phyloP scores from a whole-genome alignment of 53 echinoderm and acorn worm genomes.

The Temnopleurus reevesii region DNA sequence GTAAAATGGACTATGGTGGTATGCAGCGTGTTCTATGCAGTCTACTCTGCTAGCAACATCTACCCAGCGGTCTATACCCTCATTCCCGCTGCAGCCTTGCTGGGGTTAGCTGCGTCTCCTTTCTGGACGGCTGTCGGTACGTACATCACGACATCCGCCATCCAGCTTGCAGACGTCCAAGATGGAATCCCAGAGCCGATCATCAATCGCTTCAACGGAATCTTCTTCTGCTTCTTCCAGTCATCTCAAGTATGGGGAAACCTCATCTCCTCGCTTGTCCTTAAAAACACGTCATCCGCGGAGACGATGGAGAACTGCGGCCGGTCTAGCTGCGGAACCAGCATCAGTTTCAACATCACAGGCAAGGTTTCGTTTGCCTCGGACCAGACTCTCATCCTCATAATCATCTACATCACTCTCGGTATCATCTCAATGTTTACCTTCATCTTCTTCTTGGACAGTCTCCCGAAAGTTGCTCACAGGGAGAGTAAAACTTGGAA shows the following conservation, averaged over 20 bases:
- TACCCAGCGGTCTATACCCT: slow-evolving; percentile 73
- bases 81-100: slow-evolving; percentile 67
- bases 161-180: slow-evolving; percentile 70
- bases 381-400: neutral
- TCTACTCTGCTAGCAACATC: slow-evolving; percentile 82
- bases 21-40: slow-evolving; percentile 64
- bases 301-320: slow-evolving; percentile 9
- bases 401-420: slow-evolving; percentile 35
- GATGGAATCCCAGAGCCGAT: slow-evolving; percentile 67
- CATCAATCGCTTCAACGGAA: slow-evolving; percentile 91
- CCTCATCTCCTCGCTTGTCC: slow-evolving; percentile 75
- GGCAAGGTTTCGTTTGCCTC: neutral
- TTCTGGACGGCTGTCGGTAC: slow-evolving; percentile 85
- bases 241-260: slow-evolving; percentile 83
- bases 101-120: slow-evolving; percentile 86
- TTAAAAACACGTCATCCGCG: neutral
- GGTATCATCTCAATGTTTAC: slow-evolving; percentile 20
- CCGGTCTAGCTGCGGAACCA: slow-evolving; percentile 21
- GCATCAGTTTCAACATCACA: slow-evolving; percentile 6
- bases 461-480: neutral
- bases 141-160: slow-evolving; percentile 78
- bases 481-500: slow-evolving; percentile 22
- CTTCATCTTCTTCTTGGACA: slow-evolving; percentile 24
- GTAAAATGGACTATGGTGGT: slow-evolving; percentile 92
- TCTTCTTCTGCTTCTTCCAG: slow-evolving; percentile 89